Evolutionary conservation across 2,113 vertebrate genomes (phyloP).

Genomic region (Pituophis catenifer): DNA sequence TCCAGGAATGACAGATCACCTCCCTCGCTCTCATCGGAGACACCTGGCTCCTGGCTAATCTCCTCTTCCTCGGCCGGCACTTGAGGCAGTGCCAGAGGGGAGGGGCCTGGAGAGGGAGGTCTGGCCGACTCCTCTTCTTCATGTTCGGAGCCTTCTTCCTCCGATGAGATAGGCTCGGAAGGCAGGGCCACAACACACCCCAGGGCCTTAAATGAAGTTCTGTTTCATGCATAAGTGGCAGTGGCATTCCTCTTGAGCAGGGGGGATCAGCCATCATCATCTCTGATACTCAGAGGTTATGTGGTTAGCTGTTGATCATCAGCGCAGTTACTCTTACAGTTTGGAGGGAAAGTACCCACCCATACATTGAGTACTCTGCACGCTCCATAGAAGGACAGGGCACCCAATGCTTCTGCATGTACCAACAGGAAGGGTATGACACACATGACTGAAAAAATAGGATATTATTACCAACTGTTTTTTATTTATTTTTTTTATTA

Average conservation of each 20-base stretch:
- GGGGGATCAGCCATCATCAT: neutral
- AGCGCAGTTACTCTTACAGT: neutral
- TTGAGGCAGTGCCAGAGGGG: too few relatives aligned
- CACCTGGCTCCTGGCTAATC: too few relatives aligned
- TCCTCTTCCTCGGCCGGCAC: too few relatives aligned
- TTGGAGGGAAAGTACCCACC: neutral
- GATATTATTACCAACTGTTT: neutral
- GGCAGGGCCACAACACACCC: too few relatives aligned
- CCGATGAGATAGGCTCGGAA: too few relatives aligned
- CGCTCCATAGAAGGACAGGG: neutral
- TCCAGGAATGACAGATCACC: too few relatives aligned
- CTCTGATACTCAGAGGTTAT: neutral
- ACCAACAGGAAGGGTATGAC: neutral
- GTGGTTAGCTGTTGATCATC: neutral
- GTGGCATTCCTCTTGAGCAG: neutral
- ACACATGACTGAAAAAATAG: neutral
- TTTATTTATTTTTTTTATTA: too few relatives aligned
- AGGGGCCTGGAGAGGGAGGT: too few relatives aligned
- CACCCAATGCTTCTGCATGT: neutral
- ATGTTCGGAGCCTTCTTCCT: too few relatives aligned
- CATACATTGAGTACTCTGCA: neutral
- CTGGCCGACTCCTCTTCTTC: too few relatives aligned
- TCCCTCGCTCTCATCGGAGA: too few relatives aligned
- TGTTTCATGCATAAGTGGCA: neutral
- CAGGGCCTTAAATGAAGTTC: neutral